phyloP scores from a whole-genome alignment of 2,888 invertebrate species.

The Cabera pusaria region DNA sequence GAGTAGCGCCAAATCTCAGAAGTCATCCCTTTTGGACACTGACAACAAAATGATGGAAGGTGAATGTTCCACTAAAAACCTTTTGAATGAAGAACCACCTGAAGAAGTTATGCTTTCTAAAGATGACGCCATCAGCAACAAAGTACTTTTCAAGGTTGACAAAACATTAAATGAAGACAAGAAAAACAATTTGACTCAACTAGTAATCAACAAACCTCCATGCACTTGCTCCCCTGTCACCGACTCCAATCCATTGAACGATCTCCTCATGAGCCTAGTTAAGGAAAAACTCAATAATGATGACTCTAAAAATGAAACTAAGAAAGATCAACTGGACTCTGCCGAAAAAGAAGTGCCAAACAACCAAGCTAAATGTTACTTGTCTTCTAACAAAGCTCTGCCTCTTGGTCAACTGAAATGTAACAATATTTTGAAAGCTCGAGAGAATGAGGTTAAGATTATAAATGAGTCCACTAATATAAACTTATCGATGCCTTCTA shows the following conservation, averaged over 20 bases:
- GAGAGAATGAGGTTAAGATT: constrained; percentile 76
- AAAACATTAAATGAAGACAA: constrained; percentile 64
- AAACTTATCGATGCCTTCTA: constrained; percentile 70
- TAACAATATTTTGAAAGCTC: constrained; percentile 94
- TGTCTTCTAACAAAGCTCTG: constrained; percentile 87
- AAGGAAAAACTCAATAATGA: constrained; percentile 84
- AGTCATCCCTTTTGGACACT: constrained; percentile 68
- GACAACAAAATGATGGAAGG: constrained; percentile 48
- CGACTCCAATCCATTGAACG: constrained; percentile 75
- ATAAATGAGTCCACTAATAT: constrained; percentile 73
- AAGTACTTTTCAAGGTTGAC: constrained; percentile 72
- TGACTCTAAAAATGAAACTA: constrained; percentile 86
- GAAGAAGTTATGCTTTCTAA: constrained; percentile 69
- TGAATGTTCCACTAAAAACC: constrained; percentile 65
- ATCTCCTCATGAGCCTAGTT: constrained; percentile 76
- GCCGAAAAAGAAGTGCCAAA: constrained; percentile 86
- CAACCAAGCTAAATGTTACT: constrained; percentile 86
- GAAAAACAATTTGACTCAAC: constrained; percentile 69
- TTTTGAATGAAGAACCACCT: constrained; percentile 62
- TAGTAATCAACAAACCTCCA: constrained; percentile 69
- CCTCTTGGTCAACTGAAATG: constrained; percentile 97
- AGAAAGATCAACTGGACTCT: constrained; percentile 78
- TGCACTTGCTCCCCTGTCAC: constrained; percentile 75
- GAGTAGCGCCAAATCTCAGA: constrained; percentile 83
- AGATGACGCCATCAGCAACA: constrained; percentile 76